Evolutionary conservation across 2,888 invertebrate species (phyloP), one percentile per base, ranked within the genome.

Genomic region (Schrankia costaestrigalis): DNA sequence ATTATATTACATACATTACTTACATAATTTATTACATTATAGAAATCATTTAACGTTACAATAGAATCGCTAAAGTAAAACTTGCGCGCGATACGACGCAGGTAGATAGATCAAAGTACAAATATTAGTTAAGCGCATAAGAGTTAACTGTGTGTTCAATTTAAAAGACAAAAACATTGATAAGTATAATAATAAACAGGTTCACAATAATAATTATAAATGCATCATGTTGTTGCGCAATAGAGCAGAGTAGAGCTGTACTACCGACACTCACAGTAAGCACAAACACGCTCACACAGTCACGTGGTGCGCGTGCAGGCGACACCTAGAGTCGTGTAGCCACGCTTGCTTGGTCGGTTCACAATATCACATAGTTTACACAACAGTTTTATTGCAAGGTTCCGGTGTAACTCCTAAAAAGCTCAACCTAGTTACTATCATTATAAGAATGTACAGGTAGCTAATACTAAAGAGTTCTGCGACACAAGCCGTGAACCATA

Each of bases 1-100:
- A 70, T 68, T 68, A 71, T 61, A 71, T 56, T 21, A 33, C n/a
- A 11, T 58, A 57, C 31, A 54, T 52, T 45, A 58, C 49, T 60
- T 64, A 72, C 43, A 56, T 53, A 65, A n/a, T n/a, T 52, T 63
- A 69, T 69, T 70, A 71, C 68, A 35, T 32, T 43, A 41, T 40
- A 46, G 41, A 64, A 62, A 58, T 56, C 34, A 57, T 58, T 56
- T 63, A 68, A 65, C 41, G 37, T 52, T 59, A 57, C 37, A 38
- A 48, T 50, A 55, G 23, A 43, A 31, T 38, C 26, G 41, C 51
- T 46, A 46, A 49, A 46, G 35, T 37, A 44, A 54, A 31, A 31
- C 23, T 34, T 26, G 21, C 43, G 41, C 35, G 35, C 35, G 15
- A 35, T 26, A 37, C 17, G 31, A 35, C 36, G 31, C 25, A 31